Base-by-base conservation (phyloP, 2,113 vertebrate genomes). In the Phalacrocorax carbo region DNA sequence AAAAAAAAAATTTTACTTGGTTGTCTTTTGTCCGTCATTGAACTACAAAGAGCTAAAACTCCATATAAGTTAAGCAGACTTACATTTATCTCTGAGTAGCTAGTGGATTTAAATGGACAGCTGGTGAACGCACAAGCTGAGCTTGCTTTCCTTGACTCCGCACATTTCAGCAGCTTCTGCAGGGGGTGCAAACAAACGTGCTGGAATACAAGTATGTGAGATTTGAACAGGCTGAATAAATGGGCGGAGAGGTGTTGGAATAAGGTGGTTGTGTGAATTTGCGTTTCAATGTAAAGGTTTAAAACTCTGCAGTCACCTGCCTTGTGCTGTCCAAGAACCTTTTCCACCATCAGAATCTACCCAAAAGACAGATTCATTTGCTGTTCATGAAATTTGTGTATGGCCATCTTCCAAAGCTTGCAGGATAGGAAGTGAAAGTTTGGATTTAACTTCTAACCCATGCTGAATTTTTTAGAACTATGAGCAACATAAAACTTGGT, bases 1-100 rank as follows among this genome's bases (percentile, higher is more conserved):
- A 98, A 98, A 98, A 98, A 97, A 93, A 95, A 96, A 97, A 98
- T 93, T 96, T 90, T 95, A 98, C 88, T 78, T 97, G 51, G 51
- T 96, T 97, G 97, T 96, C 88, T 95, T 95, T 94, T 96, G 97
- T 98, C 91, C 64, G 20, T 98, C 82, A 94, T 97, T 98, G 75
- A 76, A 58, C 49, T 85, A 49, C 51, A 21, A n/a, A 65, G 40
- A 75, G 25, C 46, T 80, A 42, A 44, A 83, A 5, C 36, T 40
- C 21, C 48, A 1, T 49, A 5, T 66, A 64, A 49, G 64, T 84
- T 32, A 46, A 42, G 11, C 25, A 75, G 62, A 32, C 10, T 29
- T 36, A 13, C 1, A 5, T 25, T 51, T 58, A 10, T 1, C 18
- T 68, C 0, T 32, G 40, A 68, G 23, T 70, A 68, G n/a, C 27